Percentiles rank a stretch among this genome's conserved stretches.
phyloP scores from a whole-genome alignment of 2,888 invertebrate genomes.

The Leptopterna dolabrata region DNA sequence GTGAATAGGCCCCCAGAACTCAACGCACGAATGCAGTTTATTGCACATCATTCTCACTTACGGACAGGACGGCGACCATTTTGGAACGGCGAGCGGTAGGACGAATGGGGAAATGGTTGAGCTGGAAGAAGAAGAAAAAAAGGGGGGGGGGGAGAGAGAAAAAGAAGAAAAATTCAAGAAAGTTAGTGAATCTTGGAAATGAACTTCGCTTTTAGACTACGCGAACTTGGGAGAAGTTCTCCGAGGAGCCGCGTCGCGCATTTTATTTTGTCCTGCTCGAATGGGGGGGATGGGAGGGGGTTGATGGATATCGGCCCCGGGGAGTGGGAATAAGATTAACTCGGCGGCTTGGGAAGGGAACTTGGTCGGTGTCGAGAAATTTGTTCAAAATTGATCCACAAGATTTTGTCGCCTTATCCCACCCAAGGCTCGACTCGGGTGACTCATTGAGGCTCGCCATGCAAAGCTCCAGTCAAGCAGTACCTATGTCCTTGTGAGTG shows the following conservation, averaged over 20 bases:
- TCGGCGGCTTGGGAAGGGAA: neutral
- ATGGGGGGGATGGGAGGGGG: neutral
- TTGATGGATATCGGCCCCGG: neutral
- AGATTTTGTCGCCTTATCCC: neutral
- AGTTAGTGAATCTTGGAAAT: neutral
- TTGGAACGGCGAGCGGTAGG: too few relatives aligned
- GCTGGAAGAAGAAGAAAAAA: too few relatives aligned
- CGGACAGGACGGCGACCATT: too few relatives aligned
- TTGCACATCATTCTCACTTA: too few relatives aligned
- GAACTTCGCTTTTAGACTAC: constrained; percentile 3
- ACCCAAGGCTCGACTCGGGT: too few relatives aligned
- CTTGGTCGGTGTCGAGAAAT: neutral
- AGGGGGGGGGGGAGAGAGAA: too few relatives aligned
- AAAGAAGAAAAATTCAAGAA: neutral
- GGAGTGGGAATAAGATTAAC: neutral
- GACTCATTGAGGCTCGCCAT: too few relatives aligned
- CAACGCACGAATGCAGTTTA: too few relatives aligned
- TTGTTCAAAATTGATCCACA: neutral
- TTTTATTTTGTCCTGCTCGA: neutral
- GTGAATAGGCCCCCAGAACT: too few relatives aligned
- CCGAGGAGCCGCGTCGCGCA: neutral
- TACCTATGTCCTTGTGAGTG: too few relatives aligned
- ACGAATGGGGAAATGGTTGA: too few relatives aligned
- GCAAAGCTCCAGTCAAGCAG: too few relatives aligned
- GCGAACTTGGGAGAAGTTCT: neutral